Conservation (phyloP, 2,797 vertebrate genomes). For the Enteromius viviparus region DNA sequence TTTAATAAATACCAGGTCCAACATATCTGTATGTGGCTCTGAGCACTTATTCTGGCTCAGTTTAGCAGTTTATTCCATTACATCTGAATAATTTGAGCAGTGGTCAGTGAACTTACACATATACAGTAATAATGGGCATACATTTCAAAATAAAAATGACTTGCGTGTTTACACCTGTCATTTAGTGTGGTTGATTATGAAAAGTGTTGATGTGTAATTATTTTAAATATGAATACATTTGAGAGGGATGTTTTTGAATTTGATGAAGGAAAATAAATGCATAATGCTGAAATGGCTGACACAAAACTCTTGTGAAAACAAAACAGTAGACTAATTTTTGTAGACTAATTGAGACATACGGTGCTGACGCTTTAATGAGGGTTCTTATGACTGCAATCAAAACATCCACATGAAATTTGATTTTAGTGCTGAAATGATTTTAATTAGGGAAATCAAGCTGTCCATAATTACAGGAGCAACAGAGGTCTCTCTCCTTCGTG, state of each 20-base stretch:
- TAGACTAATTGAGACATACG: slow-evolving; percentile 52
- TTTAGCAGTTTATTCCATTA: not conserved
- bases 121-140: not conserved
- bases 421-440: slow-evolving; percentile 62
- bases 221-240: not conserved
- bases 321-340: slow-evolving; percentile 34
- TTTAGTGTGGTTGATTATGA: not conserved
- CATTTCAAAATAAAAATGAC: not conserved
- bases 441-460: slow-evolving; percentile 72
- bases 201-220: not conserved
- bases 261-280: slow-evolving; percentile 1
- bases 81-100: not conserved
- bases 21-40: not conserved
- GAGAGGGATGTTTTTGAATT: not conserved
- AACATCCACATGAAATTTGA: slow-evolving; percentile 58
- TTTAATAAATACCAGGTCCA: not conserved
- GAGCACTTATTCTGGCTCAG: not conserved
- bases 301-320: slow-evolving; percentile 20
- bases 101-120: not conserved
- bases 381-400: slow-evolving; percentile 62
- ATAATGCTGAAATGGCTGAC: not conserved
- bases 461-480: slow-evolving; percentile 65
- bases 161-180: not conserved
- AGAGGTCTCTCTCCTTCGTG: slow-evolving; percentile 55
- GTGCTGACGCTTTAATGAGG: slow-evolving; percentile 44